Conservation (phyloP, 2,113 vertebrate genomes). For the Pandion haliaetus region DNA sequence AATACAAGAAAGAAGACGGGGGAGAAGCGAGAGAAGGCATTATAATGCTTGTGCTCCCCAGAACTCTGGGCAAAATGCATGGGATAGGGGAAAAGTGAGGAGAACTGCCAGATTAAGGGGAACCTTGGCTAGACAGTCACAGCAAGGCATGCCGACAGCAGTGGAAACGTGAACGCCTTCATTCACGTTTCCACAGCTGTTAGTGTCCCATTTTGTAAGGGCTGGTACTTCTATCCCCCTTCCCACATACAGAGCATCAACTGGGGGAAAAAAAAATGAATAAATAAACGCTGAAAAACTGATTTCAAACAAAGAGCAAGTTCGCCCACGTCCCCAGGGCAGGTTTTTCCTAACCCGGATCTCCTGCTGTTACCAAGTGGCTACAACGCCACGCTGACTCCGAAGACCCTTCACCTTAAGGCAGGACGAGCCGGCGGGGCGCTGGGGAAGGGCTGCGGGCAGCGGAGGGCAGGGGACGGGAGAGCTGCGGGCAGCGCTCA, state of each 20-base stretch:
- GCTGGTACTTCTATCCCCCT: not conserved
- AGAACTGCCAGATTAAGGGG: not conserved
- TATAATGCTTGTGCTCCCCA: not conserved
- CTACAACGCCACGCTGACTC: not conserved
- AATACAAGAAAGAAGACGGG: not conserved
- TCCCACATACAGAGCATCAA: not conserved
- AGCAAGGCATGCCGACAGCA: not conserved
- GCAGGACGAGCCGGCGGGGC: no score
- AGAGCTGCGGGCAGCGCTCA: no score
- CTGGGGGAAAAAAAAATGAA: no score
- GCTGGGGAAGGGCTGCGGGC: not conserved
- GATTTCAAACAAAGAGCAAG: not conserved
- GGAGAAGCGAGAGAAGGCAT: not conserved
- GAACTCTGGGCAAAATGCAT: not conserved
- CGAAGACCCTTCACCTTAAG: fast-evolving
- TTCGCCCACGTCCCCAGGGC: not conserved
- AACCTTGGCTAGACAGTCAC: not conserved
- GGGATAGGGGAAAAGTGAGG: not conserved
- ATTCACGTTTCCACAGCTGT: not conserved
- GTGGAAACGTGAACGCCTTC: not conserved
- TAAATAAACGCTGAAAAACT: not conserved
- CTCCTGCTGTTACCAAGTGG: not conserved
- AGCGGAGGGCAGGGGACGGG: not conserved
- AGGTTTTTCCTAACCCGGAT: not conserved
- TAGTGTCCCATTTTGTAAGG: not conserved